Evolutionary conservation across 2,888 invertebrate species (phyloP).

Genomic region (Elysia crispata): DNA sequence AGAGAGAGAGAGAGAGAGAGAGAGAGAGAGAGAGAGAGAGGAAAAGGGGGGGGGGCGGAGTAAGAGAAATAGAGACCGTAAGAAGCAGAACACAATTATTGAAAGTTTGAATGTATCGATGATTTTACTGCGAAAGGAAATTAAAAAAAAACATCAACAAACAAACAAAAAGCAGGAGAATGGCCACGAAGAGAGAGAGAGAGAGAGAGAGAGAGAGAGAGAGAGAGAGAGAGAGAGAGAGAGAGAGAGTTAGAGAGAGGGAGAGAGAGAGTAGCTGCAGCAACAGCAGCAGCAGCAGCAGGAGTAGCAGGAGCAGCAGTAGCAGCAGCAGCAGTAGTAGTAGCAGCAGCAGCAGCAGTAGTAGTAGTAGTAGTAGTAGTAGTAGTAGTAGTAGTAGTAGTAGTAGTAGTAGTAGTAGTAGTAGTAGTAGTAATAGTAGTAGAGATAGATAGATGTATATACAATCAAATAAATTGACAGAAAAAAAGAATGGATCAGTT

Average conservation of each 20-base stretch:
- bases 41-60: neutral
- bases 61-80: neutral
- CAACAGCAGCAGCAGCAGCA: no score
- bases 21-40: slow-evolving; percentile 18
- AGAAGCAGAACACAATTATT: slow-evolving; percentile 1
- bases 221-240: neutral
- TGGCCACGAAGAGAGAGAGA: neutral
- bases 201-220: neutral
- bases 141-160: neutral
- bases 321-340: no score
- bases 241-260: neutral
- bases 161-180: no score
- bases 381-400: slow-evolving; percentile 20
- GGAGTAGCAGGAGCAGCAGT: no score
- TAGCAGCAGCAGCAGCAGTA: neutral
- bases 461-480: no score
- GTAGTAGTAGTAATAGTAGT: no score
- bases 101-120: neutral
- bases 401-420: slow-evolving; percentile 16
- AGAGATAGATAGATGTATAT: no score
- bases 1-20: neutral
- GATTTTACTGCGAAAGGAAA: neutral
- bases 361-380: slow-evolving; percentile 6
- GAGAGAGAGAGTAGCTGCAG: no score
- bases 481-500: no score